These are phyloP conservation scores for Cotesia chilonis DNA, from an alignment of 1,140 invertebrate genomes.

Conservation along the genomic window DNA sequence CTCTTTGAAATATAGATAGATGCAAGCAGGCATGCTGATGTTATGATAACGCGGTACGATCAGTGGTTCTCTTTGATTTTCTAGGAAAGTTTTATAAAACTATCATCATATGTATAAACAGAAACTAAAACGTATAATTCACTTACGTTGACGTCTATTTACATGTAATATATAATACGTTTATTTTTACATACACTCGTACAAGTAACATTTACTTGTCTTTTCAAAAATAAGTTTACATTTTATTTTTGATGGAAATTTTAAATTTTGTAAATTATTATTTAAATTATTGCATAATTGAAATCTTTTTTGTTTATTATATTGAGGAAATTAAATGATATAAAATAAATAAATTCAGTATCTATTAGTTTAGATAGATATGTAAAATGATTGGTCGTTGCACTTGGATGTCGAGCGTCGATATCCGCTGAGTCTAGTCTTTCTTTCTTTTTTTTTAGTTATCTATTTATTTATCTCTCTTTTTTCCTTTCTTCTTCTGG, in stretches of 20 bases:
- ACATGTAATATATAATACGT: too few relatives aligned
- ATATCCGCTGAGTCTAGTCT: constrained; percentile 41
- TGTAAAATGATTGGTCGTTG: constrained; percentile 51
- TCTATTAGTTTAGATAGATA: constrained; percentile 44
- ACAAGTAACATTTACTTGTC: neutral
- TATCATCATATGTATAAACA: neutral
- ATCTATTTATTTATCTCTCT: constrained; percentile 13
- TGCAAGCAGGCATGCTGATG: constrained; percentile 52
- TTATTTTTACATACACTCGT: neutral
- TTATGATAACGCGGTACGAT: constrained; percentile 49
- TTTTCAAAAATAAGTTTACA: constrained; percentile 3
- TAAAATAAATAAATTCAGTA: constrained; percentile 4
- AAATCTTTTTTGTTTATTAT: too few relatives aligned
- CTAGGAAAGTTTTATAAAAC: constrained; percentile 28
- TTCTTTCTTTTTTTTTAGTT: neutral
- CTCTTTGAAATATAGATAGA: constrained; percentile 56
- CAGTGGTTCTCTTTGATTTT: constrained; percentile 48
- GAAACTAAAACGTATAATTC: too few relatives aligned
- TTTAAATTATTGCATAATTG: too few relatives aligned
- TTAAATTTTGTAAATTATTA: neutral
- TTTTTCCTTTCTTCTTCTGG: constrained; percentile 7
- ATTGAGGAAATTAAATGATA: too few relatives aligned
- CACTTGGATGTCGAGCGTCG: constrained; percentile 48
- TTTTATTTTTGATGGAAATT: neutral
- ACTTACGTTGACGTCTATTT: too few relatives aligned